A percentile compares a stretch with the other conserved stretches of the same genome.
phyloP scores from a whole-genome alignment of 2,797 vertebrate genomes.

The Emydoidea blandingii region DNA sequence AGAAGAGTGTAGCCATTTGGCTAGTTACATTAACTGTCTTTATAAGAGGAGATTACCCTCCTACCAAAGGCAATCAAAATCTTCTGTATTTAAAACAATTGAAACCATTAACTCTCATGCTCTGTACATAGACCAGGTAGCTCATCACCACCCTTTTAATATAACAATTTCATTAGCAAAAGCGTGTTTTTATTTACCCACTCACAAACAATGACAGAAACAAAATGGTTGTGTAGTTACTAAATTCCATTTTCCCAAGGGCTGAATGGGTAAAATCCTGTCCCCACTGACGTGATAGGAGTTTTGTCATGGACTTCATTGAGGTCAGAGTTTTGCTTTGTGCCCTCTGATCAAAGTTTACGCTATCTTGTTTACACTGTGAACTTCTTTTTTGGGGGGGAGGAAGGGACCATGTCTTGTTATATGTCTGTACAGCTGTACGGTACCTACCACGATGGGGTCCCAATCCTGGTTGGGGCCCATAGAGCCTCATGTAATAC shows the following conservation, averaged over 20 bases:
- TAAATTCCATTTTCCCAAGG: not conserved
- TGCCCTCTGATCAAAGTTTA: not conserved
- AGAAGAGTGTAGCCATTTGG: not conserved
- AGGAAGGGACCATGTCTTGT: not conserved
- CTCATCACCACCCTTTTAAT: not conserved
- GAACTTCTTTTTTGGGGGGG: not conserved
- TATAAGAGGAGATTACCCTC: not conserved
- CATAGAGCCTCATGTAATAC: too few species aligned
- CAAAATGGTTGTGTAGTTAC: not conserved
- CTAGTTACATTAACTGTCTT: not conserved
- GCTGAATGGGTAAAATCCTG: not conserved
- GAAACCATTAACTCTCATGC: not conserved
- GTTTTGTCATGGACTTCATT: not conserved
- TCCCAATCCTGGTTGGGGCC: too few species aligned
- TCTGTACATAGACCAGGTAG: not conserved
- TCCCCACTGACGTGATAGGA: not conserved
- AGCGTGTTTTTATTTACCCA: not conserved
- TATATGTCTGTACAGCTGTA: too few species aligned
- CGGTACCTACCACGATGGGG: too few species aligned
- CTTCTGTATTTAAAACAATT: not conserved
- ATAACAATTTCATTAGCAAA: not conserved
- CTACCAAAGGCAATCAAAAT: not conserved
- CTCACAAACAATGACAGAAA: not conserved
- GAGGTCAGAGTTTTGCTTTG: not conserved
- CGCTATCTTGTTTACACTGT: not conserved